These are phyloP conservation scores for Heliocidaris tuberculata DNA, from an alignment of 35 echinoderm and acorn worm genomes.

Conservation along the genomic window DNA sequence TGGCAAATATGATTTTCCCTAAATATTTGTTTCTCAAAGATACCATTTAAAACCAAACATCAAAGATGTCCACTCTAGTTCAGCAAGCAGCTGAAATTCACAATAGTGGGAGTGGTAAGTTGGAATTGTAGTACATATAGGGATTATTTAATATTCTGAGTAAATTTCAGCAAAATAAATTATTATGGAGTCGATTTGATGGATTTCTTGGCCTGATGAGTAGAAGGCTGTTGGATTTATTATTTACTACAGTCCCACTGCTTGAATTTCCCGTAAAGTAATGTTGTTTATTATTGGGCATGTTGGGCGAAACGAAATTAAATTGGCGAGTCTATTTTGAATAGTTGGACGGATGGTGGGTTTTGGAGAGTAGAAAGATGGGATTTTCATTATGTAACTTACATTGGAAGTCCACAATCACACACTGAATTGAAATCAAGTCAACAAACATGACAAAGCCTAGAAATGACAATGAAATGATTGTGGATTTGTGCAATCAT, in stretches of 20 bases:
- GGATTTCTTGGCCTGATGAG: background rate
- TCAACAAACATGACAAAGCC: too few species aligned
- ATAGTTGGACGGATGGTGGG: too few species aligned
- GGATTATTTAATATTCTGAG: background rate
- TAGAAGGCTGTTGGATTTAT: background rate
- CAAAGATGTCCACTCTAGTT: constrained; percentile 43
- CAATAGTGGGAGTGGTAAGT: constrained; percentile 24
- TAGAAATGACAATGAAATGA: too few species aligned
- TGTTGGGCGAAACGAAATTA: background rate
- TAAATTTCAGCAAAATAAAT: background rate
- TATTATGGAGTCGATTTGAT: background rate
- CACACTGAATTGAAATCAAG: background rate
- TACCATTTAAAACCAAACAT: too few species aligned
- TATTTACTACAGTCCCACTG: background rate
- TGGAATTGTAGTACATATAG: background rate
- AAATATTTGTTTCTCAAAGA: too few species aligned
- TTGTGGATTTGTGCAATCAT: too few species aligned
- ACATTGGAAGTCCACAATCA: too few species aligned
- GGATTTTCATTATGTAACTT: background rate
- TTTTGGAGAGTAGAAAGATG: background rate
- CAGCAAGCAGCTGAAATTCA: constrained; percentile 47
- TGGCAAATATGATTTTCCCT: too few species aligned
- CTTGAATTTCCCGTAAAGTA: background rate
- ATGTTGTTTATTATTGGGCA: background rate
- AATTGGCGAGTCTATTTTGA: background rate